A percentile compares a stretch with the other conserved stretches of the same genome.
Conservation (phyloP, 35 echinoderm and acorn worm genomes). For the Eucidaris tribuloides region DNA sequence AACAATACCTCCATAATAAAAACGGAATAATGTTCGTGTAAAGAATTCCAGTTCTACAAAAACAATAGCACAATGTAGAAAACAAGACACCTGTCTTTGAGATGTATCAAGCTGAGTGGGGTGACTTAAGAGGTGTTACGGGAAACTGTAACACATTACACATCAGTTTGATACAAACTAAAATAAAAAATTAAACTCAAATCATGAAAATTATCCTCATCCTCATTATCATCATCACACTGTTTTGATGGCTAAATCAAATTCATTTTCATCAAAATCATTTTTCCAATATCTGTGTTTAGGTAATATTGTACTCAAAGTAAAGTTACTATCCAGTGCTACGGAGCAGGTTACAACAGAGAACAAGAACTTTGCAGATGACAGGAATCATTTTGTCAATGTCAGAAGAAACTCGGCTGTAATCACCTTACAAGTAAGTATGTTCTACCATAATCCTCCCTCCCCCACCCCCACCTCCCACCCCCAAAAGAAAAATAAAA, state of each 20-base stretch:
- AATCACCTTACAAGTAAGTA: constrained; percentile 56
- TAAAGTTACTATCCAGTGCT: constrained; percentile 8
- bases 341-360: background rate
- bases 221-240: background rate
- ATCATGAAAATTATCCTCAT: no score
- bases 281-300: background rate
- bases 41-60: no score
- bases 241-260: background rate
- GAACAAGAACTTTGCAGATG: constrained; percentile 65
- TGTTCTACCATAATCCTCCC: no score
- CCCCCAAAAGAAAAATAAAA: no score
- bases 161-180: background rate
- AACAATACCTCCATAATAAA: no score
- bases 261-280: background rate
- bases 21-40: no score
- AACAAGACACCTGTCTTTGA: no score
- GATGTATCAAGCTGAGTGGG: no score
- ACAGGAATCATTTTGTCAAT: constrained; percentile 68
- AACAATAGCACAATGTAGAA: no score
- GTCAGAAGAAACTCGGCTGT: constrained; percentile 42
- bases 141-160: background rate
- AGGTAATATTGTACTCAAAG: constrained; percentile 21
- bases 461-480: no score
- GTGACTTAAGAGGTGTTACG: background rate
- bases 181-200: background rate